These are phyloP conservation scores for Netelia melanura DNA, from an alignment of 2,888 invertebrate genomes.

Conservation along the genomic window DNA sequence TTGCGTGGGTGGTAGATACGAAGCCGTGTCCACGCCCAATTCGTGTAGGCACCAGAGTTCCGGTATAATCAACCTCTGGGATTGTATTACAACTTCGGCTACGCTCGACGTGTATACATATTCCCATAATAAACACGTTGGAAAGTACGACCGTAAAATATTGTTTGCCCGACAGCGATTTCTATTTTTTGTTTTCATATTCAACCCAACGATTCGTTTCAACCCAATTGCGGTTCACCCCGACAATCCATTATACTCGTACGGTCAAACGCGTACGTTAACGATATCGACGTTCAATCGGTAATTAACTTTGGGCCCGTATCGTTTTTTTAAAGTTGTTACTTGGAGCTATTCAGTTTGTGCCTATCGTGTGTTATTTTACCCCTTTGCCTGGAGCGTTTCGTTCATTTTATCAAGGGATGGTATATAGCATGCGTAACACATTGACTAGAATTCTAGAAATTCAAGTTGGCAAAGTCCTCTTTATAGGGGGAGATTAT, in stretches of 20 bases:
- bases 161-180: no score
- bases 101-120: no score
- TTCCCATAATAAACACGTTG: no score
- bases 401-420: no score
- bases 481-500: no score
- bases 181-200: neutral
- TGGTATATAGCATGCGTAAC: no score
- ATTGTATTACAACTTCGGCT: neutral
- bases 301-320: slow-evolving; percentile 12
- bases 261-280: neutral
- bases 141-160: no score
- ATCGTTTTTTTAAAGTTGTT: slow-evolving; percentile 5
- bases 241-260: neutral
- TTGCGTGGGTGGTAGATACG: slow-evolving; percentile 36
- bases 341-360: neutral
- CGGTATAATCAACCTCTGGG: slow-evolving; percentile 36
- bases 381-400: no score
- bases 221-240: neutral
- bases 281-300: neutral
- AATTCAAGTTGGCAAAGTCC: no score
- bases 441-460: no score
- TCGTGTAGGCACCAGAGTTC: slow-evolving; percentile 29
- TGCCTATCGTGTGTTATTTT: neutral
- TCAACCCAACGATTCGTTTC: neutral
- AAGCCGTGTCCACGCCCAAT: slow-evolving; percentile 55